phyloP scores from a whole-genome alignment of 1,140 invertebrate genomes.

The Radopholus similis region DNA sequence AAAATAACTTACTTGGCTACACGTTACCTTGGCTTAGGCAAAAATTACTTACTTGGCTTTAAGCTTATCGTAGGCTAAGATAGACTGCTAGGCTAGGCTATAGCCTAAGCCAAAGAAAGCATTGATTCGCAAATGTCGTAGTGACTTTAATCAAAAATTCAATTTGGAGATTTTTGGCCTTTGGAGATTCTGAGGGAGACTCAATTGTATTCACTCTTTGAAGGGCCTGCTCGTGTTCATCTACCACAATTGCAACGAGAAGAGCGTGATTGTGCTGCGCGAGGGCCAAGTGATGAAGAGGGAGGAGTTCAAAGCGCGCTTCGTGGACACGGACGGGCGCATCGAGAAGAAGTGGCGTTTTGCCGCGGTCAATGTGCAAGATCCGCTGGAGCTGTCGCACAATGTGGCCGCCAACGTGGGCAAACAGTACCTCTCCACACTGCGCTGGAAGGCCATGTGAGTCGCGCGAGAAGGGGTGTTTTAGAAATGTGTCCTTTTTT shows the following conservation, averaged over 20 bases:
- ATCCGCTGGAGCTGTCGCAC: constrained; percentile 39
- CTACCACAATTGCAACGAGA: constrained; percentile 5
- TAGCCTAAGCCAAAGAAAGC: no score
- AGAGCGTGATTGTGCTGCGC: constrained; percentile 16
- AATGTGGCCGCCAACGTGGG: constrained; percentile 35
- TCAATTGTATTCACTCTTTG: not conserved
- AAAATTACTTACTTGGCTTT: no score
- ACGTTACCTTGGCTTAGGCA: no score
- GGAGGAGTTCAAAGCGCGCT: constrained; percentile 23
- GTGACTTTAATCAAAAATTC: no score
- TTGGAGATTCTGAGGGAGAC: not conserved
- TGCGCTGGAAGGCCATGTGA: constrained; percentile 29
- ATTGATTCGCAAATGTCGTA: no score
- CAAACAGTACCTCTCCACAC: constrained; percentile 1
- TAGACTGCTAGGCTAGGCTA: no score
- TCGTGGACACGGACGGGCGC: constrained; percentile 10
- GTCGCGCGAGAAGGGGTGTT: not conserved
- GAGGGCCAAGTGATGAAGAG: constrained; percentile 15
- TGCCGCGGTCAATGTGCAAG: constrained; percentile 36
- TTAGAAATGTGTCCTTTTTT: not conserved
- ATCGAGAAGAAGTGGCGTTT: constrained; percentile 34
- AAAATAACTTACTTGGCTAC: no score
- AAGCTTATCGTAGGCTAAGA: no score
- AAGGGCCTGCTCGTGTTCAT: constrained; percentile 36
- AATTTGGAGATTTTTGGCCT: no score